A percentile compares a stretch with the other conserved stretches of the same genome.
Evolutionary conservation across 1,140 invertebrate genomes (phyloP).

Genomic region (Ceratina australensis): DNA sequence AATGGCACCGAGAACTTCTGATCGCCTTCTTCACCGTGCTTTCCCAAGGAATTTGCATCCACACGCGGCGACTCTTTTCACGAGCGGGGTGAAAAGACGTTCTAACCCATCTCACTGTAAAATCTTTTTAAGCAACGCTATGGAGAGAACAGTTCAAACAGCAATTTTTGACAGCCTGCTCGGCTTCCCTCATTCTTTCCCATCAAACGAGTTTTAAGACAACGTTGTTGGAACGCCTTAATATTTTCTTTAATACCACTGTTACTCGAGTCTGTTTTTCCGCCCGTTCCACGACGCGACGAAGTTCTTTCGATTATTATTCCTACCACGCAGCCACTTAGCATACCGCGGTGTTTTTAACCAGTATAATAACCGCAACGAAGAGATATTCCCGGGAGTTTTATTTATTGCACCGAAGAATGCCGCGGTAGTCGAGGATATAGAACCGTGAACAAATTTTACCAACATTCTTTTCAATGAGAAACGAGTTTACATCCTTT

Average conservation of each 20-base stretch:
- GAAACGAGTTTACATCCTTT: neutral
- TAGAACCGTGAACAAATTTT: neutral
- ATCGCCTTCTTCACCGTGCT: constrained; percentile 20
- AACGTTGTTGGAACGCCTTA: constrained; percentile 1
- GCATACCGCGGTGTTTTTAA: neutral
- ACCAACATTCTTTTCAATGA: no score
- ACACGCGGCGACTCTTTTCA: neutral
- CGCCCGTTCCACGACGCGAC: neutral
- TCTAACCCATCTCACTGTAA: no score
- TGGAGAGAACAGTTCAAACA: neutral
- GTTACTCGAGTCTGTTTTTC: constrained; percentile 5
- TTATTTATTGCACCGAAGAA: constrained; percentile 6
- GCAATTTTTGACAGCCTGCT: constrained; percentile 1
- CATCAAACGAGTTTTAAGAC: constrained; percentile 30
- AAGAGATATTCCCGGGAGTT: constrained; percentile 5
- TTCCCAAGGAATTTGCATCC: constrained; percentile 17
- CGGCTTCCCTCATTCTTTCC: neutral
- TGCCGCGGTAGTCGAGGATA: neutral
- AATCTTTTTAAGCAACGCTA: neutral
- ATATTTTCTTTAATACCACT: constrained; percentile 45
- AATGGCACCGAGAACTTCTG: constrained; percentile 46
- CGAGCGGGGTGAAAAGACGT: neutral
- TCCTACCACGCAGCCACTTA: neutral
- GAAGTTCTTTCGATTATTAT: neutral
- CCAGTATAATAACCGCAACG: neutral